phyloP scores from a whole-genome alignment of 2,888 invertebrate genomes.

The Andrena minutula region DNA sequence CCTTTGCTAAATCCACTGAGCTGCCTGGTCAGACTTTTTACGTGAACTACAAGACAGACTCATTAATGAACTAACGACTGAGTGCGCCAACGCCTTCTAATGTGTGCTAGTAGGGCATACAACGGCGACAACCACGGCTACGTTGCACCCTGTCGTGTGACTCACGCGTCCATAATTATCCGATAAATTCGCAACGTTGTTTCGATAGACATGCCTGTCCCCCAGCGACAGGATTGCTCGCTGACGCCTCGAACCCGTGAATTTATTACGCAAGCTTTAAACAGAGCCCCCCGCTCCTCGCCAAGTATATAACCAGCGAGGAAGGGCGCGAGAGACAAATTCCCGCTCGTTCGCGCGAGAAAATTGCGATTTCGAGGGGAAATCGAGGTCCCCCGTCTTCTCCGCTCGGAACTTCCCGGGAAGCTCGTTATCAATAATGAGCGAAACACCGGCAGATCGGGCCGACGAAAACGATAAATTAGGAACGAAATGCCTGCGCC shows the following conservation, averaged over 20 bases:
- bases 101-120: too few species aligned
- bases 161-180: background rate
- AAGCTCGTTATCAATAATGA: conserved; percentile 37
- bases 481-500: background rate
- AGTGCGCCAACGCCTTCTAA: too few species aligned
- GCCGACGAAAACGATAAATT: conserved; percentile 21
- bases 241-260: background rate
- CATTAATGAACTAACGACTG: too few species aligned
- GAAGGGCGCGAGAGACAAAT: conserved; percentile 9
- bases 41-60: too few species aligned
- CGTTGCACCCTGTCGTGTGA: background rate
- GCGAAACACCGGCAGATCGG: conserved; percentile 26
- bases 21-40: too few species aligned
- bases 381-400: conserved; percentile 3
- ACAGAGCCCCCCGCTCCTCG: background rate
- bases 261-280: conserved; percentile 26
- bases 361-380: conserved; percentile 45
- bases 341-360: conserved; percentile 18
- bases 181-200: conserved; percentile 3
- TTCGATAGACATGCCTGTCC: background rate
- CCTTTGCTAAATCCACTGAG: too few species aligned
- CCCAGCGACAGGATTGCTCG: background rate
- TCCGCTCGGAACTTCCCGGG: conserved; percentile 3
- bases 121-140: background rate
- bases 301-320: background rate